phyloP scores from a whole-genome alignment of 2,888 invertebrate species.

The Leptinotarsa haldemani region DNA sequence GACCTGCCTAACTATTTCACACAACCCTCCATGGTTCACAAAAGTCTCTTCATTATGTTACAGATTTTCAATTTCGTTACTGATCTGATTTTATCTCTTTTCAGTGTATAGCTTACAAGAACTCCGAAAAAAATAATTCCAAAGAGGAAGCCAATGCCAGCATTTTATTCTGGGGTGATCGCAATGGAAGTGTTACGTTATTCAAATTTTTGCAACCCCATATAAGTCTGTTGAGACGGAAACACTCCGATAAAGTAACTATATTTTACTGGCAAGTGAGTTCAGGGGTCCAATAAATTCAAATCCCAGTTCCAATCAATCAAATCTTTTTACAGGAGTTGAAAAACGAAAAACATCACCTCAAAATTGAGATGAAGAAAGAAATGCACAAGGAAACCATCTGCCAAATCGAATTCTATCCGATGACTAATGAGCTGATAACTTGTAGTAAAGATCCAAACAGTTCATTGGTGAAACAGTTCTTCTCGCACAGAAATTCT shows the following conservation, averaged over 20 bases:
- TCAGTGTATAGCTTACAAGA: conserved; percentile 68
- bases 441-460: conserved; percentile 71
- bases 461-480: conserved; percentile 67
- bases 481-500: conserved; percentile 68
- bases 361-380: conserved; percentile 64
- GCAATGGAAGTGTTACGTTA: conserved; percentile 68
- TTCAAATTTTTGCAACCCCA: conserved; percentile 70
- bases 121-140: conserved; percentile 57
- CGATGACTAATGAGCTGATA: conserved; percentile 67
- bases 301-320: not conserved
- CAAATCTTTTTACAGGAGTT: conserved; percentile 67
- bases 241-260: conserved; percentile 69
- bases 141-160: conserved; percentile 50
- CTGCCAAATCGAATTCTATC: conserved; percentile 66
- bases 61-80: too few relatives aligned
- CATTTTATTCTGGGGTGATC: conserved; percentile 70
- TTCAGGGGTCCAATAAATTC: not conserved
- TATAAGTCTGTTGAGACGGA: conserved; percentile 68
- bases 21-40: too few relatives aligned
- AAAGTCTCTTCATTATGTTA: too few relatives aligned
- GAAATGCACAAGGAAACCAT: conserved; percentile 68
- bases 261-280: conserved; percentile 73
- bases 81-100: too few relatives aligned
- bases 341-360: conserved; percentile 67
- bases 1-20: too few relatives aligned